Conservation (phyloP, 2,797 vertebrate genomes). For the Leptodactylus fallax region DNA sequence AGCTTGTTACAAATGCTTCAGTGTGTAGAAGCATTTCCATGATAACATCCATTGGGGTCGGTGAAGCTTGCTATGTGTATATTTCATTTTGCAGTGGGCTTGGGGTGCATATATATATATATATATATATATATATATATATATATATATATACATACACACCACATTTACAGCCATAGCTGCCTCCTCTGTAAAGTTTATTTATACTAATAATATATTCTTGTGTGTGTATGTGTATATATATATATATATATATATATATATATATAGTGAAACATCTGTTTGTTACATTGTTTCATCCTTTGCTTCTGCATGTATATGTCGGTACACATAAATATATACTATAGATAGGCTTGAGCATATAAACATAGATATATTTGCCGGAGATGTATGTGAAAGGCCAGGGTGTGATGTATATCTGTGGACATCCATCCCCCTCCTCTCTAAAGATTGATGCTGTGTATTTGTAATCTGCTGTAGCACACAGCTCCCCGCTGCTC, state of each 20-base stretch:
- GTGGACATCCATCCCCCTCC: constrained; percentile 26
- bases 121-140: not conserved
- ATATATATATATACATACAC: not conserved
- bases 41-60: not conserved
- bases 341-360: too few species aligned
- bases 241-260: not conserved
- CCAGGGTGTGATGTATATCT: not conserved
- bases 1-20: not conserved
- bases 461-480: constrained; percentile 62
- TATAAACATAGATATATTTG: not conserved
- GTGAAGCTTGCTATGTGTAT: not conserved
- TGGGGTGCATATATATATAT: not conserved
- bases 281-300: not conserved
- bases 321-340: not conserved
- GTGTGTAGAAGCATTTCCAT: not conserved
- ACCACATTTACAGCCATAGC: not conserved
- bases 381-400: not conserved
- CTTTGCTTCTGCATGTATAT: not conserved
- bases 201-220: not conserved
- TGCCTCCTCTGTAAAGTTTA: not conserved
- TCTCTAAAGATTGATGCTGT: constrained; percentile 59
- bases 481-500: constrained; percentile 60
- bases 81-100: not conserved
- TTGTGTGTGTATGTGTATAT: not conserved
- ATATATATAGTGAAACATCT: too few species aligned